Evolutionary conservation across 2,797 vertebrate genomes (phyloP).

Genomic region (Sebastes cheni): DNA sequence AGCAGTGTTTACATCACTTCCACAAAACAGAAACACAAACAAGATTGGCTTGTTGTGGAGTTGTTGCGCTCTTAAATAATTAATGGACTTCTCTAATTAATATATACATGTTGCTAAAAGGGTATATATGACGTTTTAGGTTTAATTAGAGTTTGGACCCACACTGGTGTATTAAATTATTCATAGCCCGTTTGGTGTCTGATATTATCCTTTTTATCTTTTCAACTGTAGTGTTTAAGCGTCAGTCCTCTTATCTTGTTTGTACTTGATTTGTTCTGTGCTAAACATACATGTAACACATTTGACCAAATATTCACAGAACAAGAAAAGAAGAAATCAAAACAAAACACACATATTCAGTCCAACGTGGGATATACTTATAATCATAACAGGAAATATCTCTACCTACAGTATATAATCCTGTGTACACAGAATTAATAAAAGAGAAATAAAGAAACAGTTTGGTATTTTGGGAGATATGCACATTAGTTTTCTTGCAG

Average conservation of each 20-base stretch:
- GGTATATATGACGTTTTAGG: not conserved
- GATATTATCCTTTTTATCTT: conserved; percentile 1
- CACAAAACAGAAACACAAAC: not conserved
- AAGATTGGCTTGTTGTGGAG: not conserved
- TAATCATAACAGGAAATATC: not conserved
- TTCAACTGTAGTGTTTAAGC: not conserved
- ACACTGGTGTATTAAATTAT: conserved; percentile 10
- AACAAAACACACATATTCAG: not conserved
- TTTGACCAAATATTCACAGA: not conserved
- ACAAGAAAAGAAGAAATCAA: not conserved
- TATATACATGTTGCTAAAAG: not conserved
- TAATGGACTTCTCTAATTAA: conserved; percentile 10
- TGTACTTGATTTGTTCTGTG: not conserved
- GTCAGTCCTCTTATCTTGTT: not conserved
- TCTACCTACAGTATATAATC: not conserved
- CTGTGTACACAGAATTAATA: not conserved
- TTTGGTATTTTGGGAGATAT: not conserved
- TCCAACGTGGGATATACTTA: not conserved
- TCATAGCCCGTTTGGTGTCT: conserved; percentile 22
- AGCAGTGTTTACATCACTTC: not conserved
- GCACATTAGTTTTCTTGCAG: not conserved
- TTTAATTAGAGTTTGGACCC: conserved; percentile 8
- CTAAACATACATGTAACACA: not conserved
- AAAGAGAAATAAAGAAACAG: not conserved
- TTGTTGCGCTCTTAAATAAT: not conserved